These are phyloP conservation scores for Astreopora myriophthalma DNA, from an alignment of 64 coral and sea anemone species.

Conservation along the genomic window DNA sequence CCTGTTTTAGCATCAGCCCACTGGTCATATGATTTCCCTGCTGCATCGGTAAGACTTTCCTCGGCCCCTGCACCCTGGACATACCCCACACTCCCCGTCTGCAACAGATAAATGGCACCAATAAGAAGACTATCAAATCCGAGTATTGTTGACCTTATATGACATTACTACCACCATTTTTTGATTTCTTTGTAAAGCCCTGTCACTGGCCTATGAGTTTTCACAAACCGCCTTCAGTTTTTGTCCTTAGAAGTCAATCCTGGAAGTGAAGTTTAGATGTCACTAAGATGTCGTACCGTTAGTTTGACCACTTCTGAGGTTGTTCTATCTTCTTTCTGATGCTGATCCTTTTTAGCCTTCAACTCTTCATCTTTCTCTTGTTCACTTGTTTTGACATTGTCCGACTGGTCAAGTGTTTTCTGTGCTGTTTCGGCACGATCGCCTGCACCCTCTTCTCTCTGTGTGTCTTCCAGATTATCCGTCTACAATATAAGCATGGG, in stretches of 20 bases:
- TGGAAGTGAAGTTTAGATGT: too few relatives aligned
- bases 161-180: too few relatives aligned
- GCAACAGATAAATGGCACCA: too few relatives aligned
- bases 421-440: neutral
- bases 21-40: neutral
- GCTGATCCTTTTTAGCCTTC: neutral
- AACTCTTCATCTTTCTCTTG: neutral
- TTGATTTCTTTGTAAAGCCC: too few relatives aligned
- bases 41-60: neutral
- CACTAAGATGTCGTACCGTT: neutral
- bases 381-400: neutral
- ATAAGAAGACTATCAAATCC: too few relatives aligned
- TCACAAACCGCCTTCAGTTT: too few relatives aligned
- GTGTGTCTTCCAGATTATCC: neutral
- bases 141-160: too few relatives aligned
- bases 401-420: neutral
- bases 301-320: neutral
- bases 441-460: neutral
- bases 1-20: neutral
- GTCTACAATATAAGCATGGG: neutral
- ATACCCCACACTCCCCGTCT: too few relatives aligned
- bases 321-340: neutral
- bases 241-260: too few relatives aligned
- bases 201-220: too few relatives aligned
- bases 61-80: too few relatives aligned